Base-by-base conservation (phyloP, 2,113 vertebrate species). In the Propithecus coquereli region DNA sequence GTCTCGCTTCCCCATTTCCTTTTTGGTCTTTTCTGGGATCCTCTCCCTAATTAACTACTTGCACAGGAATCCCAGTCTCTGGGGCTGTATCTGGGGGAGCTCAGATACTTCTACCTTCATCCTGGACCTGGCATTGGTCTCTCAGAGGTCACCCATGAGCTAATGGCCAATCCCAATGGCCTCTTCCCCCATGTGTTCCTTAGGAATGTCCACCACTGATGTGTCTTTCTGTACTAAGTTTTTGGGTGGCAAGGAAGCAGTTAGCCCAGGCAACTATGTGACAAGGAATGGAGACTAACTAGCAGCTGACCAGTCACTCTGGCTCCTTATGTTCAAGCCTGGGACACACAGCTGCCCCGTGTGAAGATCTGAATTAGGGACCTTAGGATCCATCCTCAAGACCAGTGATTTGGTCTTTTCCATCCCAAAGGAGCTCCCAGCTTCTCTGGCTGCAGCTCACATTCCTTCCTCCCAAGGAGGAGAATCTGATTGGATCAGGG, bases 31-130 rank as follows among this genome's bases (percentile, higher is more conserved):
- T 61, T 43, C 82, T 45, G 43, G n/a, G 37, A 32, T 13, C 87
- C 5, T 85, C 40, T 91, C 32, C 79, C 59, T 92, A 59, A 65
- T 68, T 63, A 85, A 84, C 43, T 30, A 10, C n/a, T 87, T 59
- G 70, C 8, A 79, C 12, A 17, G 59, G 50, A 77, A 86, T 8
- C 47, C 43, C 40, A 47, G 45, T 32, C 63, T 92, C n/a, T 23
- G 65, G n/a, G 22, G 16, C 47, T 43, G 17, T 47, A 61, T 25
- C 54, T 61, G 20, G 40, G 84, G 17, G 37, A 65, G 16, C 27
- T 34, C 73, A 94, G 40, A 32, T 16, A 40, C 52, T 34, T 91
- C 7, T 45, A 11, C 45, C 86, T 85, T 93, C 18, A 13, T 76
- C 37, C 61, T 71, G 87, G 45, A 6, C 27, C 79, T 63, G 30